Conservation (phyloP, 2,797 vertebrate genomes). For the Crenuchus spilurus region DNA sequence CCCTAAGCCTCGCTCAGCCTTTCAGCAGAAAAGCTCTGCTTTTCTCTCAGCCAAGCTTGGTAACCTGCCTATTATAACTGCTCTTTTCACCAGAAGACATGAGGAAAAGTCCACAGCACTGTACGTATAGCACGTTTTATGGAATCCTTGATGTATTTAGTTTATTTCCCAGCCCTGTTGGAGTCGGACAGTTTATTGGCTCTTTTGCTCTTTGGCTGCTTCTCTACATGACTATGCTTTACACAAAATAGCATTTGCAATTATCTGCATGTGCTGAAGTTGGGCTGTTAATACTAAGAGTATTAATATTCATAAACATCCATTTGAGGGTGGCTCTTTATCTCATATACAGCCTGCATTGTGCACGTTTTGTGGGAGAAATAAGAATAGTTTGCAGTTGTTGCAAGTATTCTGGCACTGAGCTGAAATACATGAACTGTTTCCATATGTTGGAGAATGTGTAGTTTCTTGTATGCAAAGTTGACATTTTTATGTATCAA, state of each 20-base stretch:
- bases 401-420: background rate
- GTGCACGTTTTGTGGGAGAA: background rate
- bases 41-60: background rate
- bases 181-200: no score
- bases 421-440: background rate
- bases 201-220: no score
- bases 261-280: no score
- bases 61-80: background rate
- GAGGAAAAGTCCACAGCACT: constrained; percentile 40
- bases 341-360: background rate
- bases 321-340: background rate
- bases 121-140: constrained; percentile 20
- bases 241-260: no score
- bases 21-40: background rate
- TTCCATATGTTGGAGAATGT: background rate
- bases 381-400: background rate
- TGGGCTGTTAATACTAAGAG: background rate
- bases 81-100: constrained; percentile 31
- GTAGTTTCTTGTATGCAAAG: no score
- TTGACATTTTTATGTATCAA: no score
- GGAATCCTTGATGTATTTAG: no score
- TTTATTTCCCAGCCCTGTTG: no score
- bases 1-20: background rate
- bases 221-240: no score
- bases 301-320: background rate